phyloP scores from a whole-genome alignment of 2,888 invertebrate species.

The Polia nebulosa region DNA sequence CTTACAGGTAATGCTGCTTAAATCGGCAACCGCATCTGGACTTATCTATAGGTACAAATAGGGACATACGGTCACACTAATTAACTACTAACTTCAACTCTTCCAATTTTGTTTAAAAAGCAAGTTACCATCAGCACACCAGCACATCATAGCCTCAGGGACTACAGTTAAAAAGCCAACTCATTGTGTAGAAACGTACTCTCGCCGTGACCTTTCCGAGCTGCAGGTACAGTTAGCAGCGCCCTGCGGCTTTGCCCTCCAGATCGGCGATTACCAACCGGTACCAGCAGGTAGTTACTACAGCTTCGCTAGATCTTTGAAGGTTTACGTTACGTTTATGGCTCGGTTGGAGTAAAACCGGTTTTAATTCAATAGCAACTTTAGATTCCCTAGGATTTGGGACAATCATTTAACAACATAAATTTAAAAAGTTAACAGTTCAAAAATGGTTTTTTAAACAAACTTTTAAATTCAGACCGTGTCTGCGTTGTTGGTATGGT shows the following conservation, averaged over 20 bases:
- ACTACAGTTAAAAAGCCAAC: slow-evolving; percentile 32
- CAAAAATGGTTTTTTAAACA: too few relatives aligned
- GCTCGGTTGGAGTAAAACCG: neutral
- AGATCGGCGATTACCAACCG: slow-evolving; percentile 56
- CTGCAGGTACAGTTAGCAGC: slow-evolving; percentile 50
- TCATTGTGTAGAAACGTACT: slow-evolving; percentile 34
- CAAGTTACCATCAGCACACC: too few relatives aligned
- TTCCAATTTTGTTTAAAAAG: neutral
- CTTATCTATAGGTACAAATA: too few relatives aligned
- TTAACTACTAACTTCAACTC: too few relatives aligned
- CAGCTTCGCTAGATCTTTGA: slow-evolving; percentile 26
- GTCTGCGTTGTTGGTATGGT: too few relatives aligned
- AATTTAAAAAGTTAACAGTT: too few relatives aligned
- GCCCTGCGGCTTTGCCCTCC: slow-evolving; percentile 53
- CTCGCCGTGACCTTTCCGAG: slow-evolving; percentile 52
- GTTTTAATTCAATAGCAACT: neutral
- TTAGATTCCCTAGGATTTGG: neutral
- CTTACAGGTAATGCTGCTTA: too few relatives aligned
- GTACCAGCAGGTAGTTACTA: slow-evolving; percentile 28
- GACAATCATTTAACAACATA: too few relatives aligned
- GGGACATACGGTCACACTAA: too few relatives aligned
- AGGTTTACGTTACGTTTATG: slow-evolving; percentile 7
- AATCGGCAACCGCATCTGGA: too few relatives aligned
- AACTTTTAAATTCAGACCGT: too few relatives aligned
- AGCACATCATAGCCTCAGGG: slow-evolving; percentile 19